These are phyloP conservation scores for Artibeus lituratus DNA, from an alignment of 2,797 vertebrate genomes.

Conservation along the genomic window DNA sequence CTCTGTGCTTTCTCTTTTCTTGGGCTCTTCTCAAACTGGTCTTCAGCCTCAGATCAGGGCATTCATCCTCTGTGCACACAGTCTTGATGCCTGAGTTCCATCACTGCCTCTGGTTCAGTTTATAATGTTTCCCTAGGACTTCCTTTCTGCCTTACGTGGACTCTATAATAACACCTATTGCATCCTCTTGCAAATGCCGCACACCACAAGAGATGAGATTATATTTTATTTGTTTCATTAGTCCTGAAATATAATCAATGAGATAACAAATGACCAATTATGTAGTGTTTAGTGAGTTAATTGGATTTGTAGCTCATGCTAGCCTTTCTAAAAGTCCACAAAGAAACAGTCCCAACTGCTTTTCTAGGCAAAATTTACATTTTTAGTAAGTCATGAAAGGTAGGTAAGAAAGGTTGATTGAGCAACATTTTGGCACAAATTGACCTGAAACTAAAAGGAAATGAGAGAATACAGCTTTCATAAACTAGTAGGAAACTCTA, in stretches of 20 bases:
- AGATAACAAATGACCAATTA: background rate
- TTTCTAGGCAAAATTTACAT: background rate
- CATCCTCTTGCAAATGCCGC: background rate
- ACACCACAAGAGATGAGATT: background rate
- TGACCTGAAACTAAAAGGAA: background rate
- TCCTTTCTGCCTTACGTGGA: too few relatives aligned
- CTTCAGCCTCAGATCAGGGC: background rate
- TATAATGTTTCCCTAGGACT: background rate
- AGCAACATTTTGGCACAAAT: background rate
- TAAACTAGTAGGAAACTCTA: background rate
- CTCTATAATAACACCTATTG: rapidly evolving
- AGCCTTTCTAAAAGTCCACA: background rate
- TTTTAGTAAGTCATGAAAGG: background rate
- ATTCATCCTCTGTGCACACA: background rate
- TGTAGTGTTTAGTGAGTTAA: background rate
- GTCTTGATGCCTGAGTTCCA: background rate
- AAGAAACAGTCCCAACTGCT: background rate
- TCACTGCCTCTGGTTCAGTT: background rate
- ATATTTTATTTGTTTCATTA: background rate
- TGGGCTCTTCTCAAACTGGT: background rate
- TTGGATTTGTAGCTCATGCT: background rate
- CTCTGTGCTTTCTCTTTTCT: background rate
- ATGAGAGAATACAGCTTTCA: background rate
- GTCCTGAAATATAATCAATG: background rate
- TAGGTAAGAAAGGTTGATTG: background rate